Base-by-base conservation (phyloP, 2,888 invertebrate genomes). In the Philhelius pedissequus region DNA sequence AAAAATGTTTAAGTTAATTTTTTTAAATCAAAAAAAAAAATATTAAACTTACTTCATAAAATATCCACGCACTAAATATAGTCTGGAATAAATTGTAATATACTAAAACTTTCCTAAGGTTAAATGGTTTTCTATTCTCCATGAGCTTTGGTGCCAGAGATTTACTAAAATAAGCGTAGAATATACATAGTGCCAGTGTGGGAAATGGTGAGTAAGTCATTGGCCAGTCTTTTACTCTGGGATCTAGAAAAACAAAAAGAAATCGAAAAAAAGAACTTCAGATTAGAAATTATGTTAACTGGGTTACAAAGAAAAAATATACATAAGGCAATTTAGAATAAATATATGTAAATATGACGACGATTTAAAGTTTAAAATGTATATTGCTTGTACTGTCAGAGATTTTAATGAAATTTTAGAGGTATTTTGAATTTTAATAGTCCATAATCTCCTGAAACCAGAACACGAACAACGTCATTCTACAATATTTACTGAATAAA, bases 181-280 rank as follows among this genome's bases (percentile, higher is more conserved):
- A 93, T 74, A 97, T 89, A 92, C 97, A 98, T 89, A 97, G 94
- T 71, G 94, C 92, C 70, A 97, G 90, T 86, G 98, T 98, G 56
- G 98, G 97, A 89, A 96, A 93, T 18, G 97, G 97, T 81, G 96
- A 96, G 88, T 95, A 95, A 96, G 97, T 96, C 95, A 98, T 94
- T 84, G 95, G 93, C 96, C 97, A 97, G 89, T 95, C 95, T 89
- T 95, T 96, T 69, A 97, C 97, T 87, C 98, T 94, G 50, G 96
- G 96, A 94, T 98, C 98, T 97, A 92, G n/a, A n/a, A n/a, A n/a
- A 30, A 94, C 93, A 86, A 48, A 79, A 82, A 35, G 32, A 62
- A 69, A 76, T 52, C 25, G 35, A 27, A 56, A 40, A 50, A 2
- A 60, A 69, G 32, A 43, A 43, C 1, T 13, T 25, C 38, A 25